Evolutionary conservation across 2,888 invertebrate species (phyloP), one percentile per base, ranked within the genome.

Genomic region (Torymus auratus): DNA sequence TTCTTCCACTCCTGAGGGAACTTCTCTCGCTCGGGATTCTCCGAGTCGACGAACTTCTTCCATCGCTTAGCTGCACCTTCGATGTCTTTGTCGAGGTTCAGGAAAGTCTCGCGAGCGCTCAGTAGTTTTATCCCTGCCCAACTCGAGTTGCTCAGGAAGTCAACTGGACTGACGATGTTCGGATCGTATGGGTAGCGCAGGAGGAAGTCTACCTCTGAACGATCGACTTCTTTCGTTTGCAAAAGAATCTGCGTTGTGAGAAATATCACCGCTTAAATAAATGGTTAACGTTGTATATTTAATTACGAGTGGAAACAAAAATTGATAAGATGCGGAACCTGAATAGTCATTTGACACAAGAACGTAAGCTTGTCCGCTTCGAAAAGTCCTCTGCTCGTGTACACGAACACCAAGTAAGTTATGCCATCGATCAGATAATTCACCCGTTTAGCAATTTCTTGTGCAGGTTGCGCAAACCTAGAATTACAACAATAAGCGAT

Each of bases 1-100:
- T 95, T 96, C 90, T 98, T 98, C 98, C 98, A 99, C 88, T 98
- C 98, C 80, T 97, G 97, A 0, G 98, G 98, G 85, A 98, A 93
- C 89, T 97, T 97, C 90, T 98, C 98, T 86, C 95, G 95, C 91
- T 99, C 98, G 0, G 98, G 98, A 82, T 95, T 95, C 89, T 98
- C 98, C 20, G 96, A 96, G 86, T 98, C 98, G 0, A 96, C 95
- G 87, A 97, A 97, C 88, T 97, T 97, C 87, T 96, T 95, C 98
- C 98, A 99, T 77, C 98, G 93, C 89, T 98, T 98, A 0, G 95
- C 94, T 0, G 97, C 97, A 0, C 96, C 96, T 91, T 97, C 98
- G 83, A 98, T 95, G 88, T 98, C 98, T 84, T 96, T 95, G 88
- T 98, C 98, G 0, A 98, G 92, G 87, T 95, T 96, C 70, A 94